Evolutionary conservation across 2,113 vertebrate species (phyloP).

Genomic region (Anoura caudifer): DNA sequence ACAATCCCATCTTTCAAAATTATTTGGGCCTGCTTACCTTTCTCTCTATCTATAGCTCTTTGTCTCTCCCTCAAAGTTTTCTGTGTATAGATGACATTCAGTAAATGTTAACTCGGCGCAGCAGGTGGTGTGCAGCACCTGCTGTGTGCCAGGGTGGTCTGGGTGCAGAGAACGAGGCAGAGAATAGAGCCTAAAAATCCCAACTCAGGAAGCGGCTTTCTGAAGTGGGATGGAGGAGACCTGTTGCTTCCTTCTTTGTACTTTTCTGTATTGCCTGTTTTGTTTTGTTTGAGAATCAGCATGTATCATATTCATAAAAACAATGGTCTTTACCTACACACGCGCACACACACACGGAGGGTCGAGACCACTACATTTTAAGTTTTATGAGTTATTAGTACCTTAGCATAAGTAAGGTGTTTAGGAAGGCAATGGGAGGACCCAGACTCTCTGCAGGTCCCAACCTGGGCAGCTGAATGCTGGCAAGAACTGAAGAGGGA

Average conservation of each 20-base stretch:
- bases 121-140: background rate
- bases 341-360: background rate
- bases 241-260: background rate
- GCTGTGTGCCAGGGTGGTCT: background rate
- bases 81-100: background rate
- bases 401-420: background rate
- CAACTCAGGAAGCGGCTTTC: background rate
- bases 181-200: background rate
- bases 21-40: background rate
- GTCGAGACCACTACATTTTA: background rate
- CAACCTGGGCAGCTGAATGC: background rate
- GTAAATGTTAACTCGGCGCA: background rate
- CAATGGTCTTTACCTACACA: background rate
- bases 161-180: background rate
- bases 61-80: background rate
- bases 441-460: background rate
- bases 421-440: background rate
- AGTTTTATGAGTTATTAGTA: background rate
- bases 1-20: background rate
- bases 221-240: background rate
- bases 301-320: background rate
- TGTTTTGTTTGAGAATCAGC: background rate
- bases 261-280: background rate
- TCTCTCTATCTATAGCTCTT: background rate
- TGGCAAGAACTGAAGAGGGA: background rate